Evolutionary conservation across 23 tunicate species (phyloP).

Genomic region (Pegea sp.): DNA sequence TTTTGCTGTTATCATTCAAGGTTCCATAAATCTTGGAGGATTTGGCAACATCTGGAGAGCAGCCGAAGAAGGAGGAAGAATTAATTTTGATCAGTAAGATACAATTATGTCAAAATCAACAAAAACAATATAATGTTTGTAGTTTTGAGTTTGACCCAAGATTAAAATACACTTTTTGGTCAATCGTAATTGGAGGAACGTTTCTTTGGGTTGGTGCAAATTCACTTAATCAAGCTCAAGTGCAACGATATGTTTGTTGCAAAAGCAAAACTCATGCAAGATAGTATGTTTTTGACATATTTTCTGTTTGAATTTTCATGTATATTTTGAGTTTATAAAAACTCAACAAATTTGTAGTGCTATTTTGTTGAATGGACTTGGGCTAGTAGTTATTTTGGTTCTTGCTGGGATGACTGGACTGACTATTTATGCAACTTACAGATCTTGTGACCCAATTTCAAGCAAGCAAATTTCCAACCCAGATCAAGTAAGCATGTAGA

Average conservation of each 20-base stretch:
- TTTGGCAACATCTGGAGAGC: slow-evolving; percentile 48
- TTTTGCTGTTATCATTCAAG: slow-evolving; percentile 71
- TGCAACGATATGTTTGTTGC: slow-evolving; percentile 65
- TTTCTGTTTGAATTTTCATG: not conserved
- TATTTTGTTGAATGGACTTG: slow-evolving; percentile 30
- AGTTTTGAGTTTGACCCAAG: slow-evolving; percentile 82
- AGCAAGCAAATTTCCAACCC: slow-evolving; percentile 16
- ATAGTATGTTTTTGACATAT: slow-evolving; percentile 20
- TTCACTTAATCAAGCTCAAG: slow-evolving; percentile 76
- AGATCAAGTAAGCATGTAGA: slow-evolving; percentile 57
- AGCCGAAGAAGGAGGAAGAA: slow-evolving; percentile 43
- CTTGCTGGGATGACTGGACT: slow-evolving; percentile 91
- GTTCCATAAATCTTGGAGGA: slow-evolving; percentile 69
- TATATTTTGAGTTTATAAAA: not conserved
- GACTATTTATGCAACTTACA: slow-evolving; percentile 67
- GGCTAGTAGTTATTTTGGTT: slow-evolving; percentile 45
- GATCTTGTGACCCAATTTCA: slow-evolving; percentile 48
- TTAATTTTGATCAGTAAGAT: slow-evolving; percentile 62
- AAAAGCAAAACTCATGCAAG: slow-evolving; percentile 38
- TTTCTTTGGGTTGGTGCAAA: slow-evolving; percentile 40
- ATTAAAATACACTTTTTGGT: slow-evolving; percentile 69
- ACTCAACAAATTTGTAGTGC: slow-evolving; percentile 15
- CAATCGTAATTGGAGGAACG: slow-evolving; percentile 49
- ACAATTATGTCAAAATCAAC: not conserved
- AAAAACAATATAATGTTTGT: not conserved